Conservation (phyloP, 2,888 invertebrate genomes). For the Syrista parreyssii region DNA sequence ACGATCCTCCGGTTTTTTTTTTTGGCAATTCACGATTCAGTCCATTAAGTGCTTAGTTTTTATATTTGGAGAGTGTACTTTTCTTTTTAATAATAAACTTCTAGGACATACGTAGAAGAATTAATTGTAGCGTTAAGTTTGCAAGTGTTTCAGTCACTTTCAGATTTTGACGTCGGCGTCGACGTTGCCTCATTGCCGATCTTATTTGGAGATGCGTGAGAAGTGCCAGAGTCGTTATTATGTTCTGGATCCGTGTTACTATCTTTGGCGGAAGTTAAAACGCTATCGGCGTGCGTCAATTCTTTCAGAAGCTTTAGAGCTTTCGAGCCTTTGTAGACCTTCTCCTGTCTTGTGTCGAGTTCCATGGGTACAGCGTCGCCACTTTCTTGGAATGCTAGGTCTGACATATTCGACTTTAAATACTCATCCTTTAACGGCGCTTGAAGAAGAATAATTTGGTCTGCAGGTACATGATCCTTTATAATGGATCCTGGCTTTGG, state of each 20-base stretch:
- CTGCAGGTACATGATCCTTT: slow-evolving; percentile 37
- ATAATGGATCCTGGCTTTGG: slow-evolving; percentile 48
- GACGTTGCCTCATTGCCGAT: not conserved
- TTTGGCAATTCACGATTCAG: not conserved
- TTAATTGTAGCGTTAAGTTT: not conserved
- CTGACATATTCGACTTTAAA: slow-evolving; percentile 47
- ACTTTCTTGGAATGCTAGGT: slow-evolving; percentile 45
- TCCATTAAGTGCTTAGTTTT: not conserved
- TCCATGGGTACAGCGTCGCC: slow-evolving; percentile 44
- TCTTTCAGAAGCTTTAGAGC: slow-evolving; percentile 32
- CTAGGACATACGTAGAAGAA: not conserved
- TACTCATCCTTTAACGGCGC: slow-evolving; percentile 42
- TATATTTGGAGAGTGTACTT: not conserved
- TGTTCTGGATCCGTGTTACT: not conserved
- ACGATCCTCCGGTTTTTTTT: no score
- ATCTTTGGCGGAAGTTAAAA: not conserved
- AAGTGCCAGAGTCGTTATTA: not conserved
- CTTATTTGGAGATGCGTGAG: not conserved
- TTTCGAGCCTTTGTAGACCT: slow-evolving; percentile 40
- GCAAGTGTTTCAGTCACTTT: not conserved
- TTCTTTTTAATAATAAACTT: not conserved
- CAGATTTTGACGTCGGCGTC: not conserved
- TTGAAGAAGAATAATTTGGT: slow-evolving; percentile 37
- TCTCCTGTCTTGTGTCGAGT: slow-evolving; percentile 42
- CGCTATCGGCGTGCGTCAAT: slow-evolving; percentile 4